Percentiles rank a stretch among this genome's conserved stretches.
These are phyloP conservation scores for Porites lutea DNA, from an alignment of 64 coral and sea anemone genomes.

Conservation along the genomic window DNA sequence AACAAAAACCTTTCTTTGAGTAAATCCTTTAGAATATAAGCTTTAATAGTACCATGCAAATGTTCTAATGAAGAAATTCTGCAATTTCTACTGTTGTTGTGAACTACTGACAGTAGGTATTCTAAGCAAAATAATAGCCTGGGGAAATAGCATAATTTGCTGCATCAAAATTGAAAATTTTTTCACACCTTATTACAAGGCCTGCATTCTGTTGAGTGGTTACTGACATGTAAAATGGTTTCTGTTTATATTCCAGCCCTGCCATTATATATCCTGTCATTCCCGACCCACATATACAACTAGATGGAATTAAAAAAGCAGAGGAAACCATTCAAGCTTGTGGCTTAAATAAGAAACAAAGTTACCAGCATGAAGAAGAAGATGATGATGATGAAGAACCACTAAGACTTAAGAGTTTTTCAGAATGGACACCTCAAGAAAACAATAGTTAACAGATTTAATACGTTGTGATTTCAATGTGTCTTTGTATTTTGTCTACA, in stretches of 20 bases:
- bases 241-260: slow-evolving; percentile 33
- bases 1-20: too few species aligned
- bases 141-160: too few species aligned
- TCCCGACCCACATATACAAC: slow-evolving; percentile 4
- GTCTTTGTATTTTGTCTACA: neutral
- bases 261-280: slow-evolving; percentile 71
- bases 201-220: too few species aligned
- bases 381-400: slow-evolving; percentile 36
- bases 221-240: neutral
- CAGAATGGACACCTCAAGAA: slow-evolving; percentile 63
- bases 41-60: too few species aligned
- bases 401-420: slow-evolving; percentile 50
- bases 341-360: neutral
- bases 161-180: too few species aligned
- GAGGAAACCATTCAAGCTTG: slow-evolving; percentile 20
- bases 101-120: too few species aligned
- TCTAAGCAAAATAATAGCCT: too few species aligned
- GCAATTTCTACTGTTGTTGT: too few species aligned
- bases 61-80: too few species aligned
- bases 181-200: too few species aligned
- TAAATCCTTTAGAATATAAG: too few species aligned
- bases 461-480: neutral
- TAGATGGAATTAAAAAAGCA: slow-evolving; percentile 25
- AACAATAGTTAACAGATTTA: slow-evolving; percentile 5
- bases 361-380: neutral